Evolutionary conservation across 2,888 invertebrate species (phyloP).

Genomic region (Lagria hirta): DNA sequence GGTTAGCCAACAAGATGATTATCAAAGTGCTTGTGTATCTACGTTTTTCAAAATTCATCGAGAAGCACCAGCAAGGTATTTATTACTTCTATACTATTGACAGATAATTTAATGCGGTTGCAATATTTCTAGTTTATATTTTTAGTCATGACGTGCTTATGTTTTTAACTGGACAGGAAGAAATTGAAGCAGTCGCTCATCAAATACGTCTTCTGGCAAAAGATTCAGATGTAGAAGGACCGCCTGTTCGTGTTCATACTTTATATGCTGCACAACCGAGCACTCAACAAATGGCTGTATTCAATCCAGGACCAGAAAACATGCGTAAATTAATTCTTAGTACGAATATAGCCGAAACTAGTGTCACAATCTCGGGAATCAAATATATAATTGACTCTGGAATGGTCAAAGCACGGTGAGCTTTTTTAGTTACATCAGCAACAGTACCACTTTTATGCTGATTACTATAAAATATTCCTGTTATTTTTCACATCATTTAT

Average conservation of each 20-base stretch:
- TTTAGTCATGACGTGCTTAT: constrained; percentile 86
- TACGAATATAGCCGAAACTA: constrained; percentile 98
- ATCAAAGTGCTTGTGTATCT: constrained; percentile 78
- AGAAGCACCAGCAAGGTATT: constrained; percentile 77
- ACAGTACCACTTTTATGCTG: no score
- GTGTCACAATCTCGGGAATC: constrained; percentile 91
- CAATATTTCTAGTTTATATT: constrained; percentile 39
- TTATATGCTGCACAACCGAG: constrained; percentile 90
- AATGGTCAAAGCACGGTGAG: constrained; percentile 82
- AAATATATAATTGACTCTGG: constrained; percentile 91
- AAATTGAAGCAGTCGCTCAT: constrained; percentile 84
- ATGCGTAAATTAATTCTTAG: constrained; percentile 89
- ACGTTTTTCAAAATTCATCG: constrained; percentile 89
- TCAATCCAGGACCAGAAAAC: constrained; percentile 70
- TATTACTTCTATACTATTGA: constrained; percentile 25
- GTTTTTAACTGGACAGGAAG: constrained; percentile 95
- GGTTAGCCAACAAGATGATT: constrained; percentile 75
- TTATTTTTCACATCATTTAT: no score
- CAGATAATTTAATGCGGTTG: neutral
- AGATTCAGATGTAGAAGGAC: constrained; percentile 63
- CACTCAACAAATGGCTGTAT: constrained; percentile 84
- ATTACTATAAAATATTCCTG: no score
- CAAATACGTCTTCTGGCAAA: constrained; percentile 73
- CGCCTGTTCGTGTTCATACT: constrained; percentile 76
- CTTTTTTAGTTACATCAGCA: constrained; percentile 2